These are phyloP conservation scores for Platynereis dumerilii DNA, from an alignment of 2,888 invertebrate genomes.

Conservation along the genomic window DNA sequence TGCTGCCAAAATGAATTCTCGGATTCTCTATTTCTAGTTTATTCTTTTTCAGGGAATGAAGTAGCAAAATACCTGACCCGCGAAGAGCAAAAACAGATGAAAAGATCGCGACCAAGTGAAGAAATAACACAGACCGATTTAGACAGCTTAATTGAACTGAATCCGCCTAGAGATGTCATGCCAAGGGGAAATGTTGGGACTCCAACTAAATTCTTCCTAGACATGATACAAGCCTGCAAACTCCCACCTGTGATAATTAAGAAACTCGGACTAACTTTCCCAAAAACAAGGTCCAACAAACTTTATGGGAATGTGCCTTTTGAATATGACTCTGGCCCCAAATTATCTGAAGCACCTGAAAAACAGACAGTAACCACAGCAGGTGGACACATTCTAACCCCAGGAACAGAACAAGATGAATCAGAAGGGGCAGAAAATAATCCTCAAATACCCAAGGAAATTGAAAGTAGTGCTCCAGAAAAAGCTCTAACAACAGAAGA, in stretches of 20 bases:
- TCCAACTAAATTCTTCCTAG: slow-evolving; percentile 64
- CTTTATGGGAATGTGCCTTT: slow-evolving; percentile 65
- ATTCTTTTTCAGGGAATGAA: background rate
- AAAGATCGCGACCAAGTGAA: slow-evolving; percentile 43
- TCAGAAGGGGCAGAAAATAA: too few relatives aligned
- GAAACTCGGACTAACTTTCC: slow-evolving; percentile 63
- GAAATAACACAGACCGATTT: slow-evolving; percentile 52
- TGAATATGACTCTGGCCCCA: slow-evolving; percentile 52
- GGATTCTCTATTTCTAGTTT: too few relatives aligned
- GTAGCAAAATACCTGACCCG: slow-evolving; percentile 44
- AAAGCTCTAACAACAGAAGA: too few relatives aligned
- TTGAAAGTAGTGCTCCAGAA: too few relatives aligned
- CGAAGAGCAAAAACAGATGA: slow-evolving; percentile 46
- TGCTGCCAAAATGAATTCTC: too few relatives aligned
- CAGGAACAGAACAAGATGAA: too few relatives aligned
- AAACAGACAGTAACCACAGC: too few relatives aligned
- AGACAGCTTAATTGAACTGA: slow-evolving; percentile 50
- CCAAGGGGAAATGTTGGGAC: slow-evolving; percentile 70
- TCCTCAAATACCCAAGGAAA: too few relatives aligned
- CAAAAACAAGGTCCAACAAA: slow-evolving; percentile 54
- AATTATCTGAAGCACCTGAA: too few relatives aligned
- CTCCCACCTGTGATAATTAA: slow-evolving; percentile 65
- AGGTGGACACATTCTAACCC: too few relatives aligned
- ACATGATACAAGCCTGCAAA: slow-evolving; percentile 64
- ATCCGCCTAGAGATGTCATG: slow-evolving; percentile 63